These are phyloP conservation scores for Bubo blakistoni DNA, from an alignment of 2,113 vertebrate genomes.

Conservation along the genomic window DNA sequence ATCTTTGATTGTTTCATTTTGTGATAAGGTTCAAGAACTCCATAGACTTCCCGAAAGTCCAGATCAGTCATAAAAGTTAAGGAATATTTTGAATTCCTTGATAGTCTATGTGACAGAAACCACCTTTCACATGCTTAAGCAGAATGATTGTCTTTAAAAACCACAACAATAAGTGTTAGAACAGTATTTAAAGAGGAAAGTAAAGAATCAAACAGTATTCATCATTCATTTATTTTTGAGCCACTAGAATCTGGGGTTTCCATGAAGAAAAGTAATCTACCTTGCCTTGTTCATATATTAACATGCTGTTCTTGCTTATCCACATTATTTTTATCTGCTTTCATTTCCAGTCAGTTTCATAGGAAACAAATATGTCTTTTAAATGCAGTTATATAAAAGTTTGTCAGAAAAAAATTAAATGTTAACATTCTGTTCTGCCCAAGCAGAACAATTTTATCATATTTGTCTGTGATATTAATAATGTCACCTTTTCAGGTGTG, in stretches of 20 bases:
- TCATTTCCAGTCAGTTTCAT: not conserved
- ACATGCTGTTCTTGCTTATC: not conserved
- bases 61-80: not conserved
- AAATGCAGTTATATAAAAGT: not conserved
- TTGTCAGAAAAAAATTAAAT: not conserved
- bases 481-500: slow-evolving; percentile 82
- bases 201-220: not conserved
- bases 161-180: not conserved
- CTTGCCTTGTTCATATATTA: not conserved
- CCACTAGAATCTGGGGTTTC: not conserved
- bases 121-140: not conserved
- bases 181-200: not conserved
- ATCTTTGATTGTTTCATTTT: not conserved
- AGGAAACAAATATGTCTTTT: not conserved
- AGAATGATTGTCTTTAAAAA: not conserved
- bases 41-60: not conserved
- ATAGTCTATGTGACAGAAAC: not conserved
- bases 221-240: not conserved
- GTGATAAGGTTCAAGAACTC: not conserved
- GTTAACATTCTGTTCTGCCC: not conserved
- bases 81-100: not conserved
- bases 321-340: not conserved
- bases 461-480: not conserved
- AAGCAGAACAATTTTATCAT: not conserved
- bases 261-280: not conserved